Conservation (phyloP, 1,140 invertebrate species). For the Planococcus citri region DNA sequence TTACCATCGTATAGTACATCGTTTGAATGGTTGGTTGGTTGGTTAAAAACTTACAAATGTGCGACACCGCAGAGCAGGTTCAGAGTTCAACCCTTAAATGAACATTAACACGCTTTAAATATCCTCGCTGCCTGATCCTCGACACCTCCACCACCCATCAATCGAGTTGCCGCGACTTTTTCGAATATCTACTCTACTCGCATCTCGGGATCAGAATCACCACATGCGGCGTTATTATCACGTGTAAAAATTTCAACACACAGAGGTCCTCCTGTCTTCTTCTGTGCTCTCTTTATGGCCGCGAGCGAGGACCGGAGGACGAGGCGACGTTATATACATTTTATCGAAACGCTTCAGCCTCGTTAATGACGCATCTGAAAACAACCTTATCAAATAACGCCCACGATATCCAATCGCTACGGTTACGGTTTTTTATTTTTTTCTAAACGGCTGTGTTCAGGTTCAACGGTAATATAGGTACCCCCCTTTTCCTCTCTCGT, state of each 20-base stretch:
- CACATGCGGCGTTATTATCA: constrained; percentile 1
- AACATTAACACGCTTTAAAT: constrained; percentile 4
- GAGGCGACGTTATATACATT: not conserved
- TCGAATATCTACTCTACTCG: no score
- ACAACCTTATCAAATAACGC: constrained; percentile 2
- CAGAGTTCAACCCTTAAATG: constrained; percentile 12
- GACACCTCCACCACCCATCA: no score
- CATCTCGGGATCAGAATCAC: no score
- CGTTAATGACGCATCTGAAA: constrained; percentile 5
- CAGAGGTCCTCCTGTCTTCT: not conserved
- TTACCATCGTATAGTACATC: no score
- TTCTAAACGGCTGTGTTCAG: not conserved
- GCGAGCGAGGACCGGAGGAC: no score
- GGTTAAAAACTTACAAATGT: constrained; percentile 8
- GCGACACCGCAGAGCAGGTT: constrained; percentile 14
- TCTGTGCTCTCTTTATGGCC: not conserved
- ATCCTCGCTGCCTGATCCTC: not conserved
- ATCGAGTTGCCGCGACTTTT: not conserved
- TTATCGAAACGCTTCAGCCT: not conserved
- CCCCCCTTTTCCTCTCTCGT: no score
- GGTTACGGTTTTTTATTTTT: no score
- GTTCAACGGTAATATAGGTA: not conserved
- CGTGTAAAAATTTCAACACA: not conserved
- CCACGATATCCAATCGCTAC: not conserved
- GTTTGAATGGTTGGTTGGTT: no score